A percentile compares a stretch with the other conserved stretches of the same genome.
Evolutionary conservation across 2,888 invertebrate genomes (phyloP).

Genomic region (Erebia ligea): DNA sequence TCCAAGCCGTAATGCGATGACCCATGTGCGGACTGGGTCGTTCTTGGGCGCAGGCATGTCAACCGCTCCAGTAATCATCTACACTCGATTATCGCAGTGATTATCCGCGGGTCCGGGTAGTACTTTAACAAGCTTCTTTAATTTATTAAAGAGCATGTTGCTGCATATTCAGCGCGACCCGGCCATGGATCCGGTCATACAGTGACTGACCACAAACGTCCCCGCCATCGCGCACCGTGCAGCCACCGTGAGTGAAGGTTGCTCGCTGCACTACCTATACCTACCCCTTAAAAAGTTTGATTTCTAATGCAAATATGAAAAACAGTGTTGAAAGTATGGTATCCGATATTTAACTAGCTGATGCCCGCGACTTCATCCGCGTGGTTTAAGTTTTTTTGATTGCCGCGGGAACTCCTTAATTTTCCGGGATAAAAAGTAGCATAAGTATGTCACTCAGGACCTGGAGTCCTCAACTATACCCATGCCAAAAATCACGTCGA

Average conservation of each 20-base stretch:
- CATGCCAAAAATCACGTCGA: too few species aligned
- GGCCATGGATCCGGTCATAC: constrained; percentile 74
- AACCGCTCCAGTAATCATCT: constrained; percentile 60
- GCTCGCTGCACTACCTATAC: background rate
- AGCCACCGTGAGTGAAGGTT: background rate
- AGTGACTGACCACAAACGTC: constrained; percentile 43
- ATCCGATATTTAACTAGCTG: too few species aligned
- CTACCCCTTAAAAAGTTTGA: background rate
- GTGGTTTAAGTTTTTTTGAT: too few species aligned
- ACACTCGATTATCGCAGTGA: constrained; percentile 65
- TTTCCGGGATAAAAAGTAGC: too few species aligned
- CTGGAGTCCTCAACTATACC: too few species aligned
- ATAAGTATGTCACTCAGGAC: too few species aligned
- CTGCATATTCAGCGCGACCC: constrained; percentile 74
- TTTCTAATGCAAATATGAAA: background rate
- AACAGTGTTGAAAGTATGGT: too few species aligned
- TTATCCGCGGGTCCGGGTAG: constrained; percentile 62
- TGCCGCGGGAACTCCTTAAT: too few species aligned
- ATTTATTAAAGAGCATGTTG: constrained; percentile 64
- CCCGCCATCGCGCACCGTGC: background rate
- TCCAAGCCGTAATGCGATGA: background rate
- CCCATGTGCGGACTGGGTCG: constrained; percentile 30
- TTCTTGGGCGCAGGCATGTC: constrained; percentile 57
- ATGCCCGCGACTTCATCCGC: too few species aligned
- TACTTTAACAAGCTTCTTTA: constrained; percentile 69